A percentile compares a stretch with the other conserved stretches of the same genome.
Evolutionary conservation across 1,140 invertebrate species (phyloP).

Genomic region (Caenorhabditis elegans): WBcel235 BX284603.4:2086001-2086500

Average conservation of each 20-base stretch:
- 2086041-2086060: conserved; percentile 36
- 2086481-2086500: conserved; percentile 68
- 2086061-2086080: conserved; percentile 10
- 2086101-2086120: conserved; percentile 95
- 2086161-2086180: conserved; percentile 85
- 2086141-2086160: conserved; percentile 95
- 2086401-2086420: conserved; percentile 37
- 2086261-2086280: neutral
- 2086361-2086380: conserved; percentile 21
- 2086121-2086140: conserved; percentile 90
- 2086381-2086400: neutral
- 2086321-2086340: conserved; percentile 31
- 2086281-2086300: conserved; percentile 17
- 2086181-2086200: conserved; percentile 74
- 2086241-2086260: conserved; percentile 3
- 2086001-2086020: conserved; percentile 50
- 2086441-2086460: conserved; percentile 64
- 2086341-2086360: neutral
- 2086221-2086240: conserved; percentile 41
- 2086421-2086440: conserved; percentile 35
- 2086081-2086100: conserved; percentile 74
- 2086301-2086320: neutral
- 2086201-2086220: conserved; percentile 50
- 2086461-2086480: conserved; percentile 68
- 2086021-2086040: conserved; percentile 46